Percentiles rank a stretch among this genome's conserved stretches.
phyloP scores from a whole-genome alignment of 2,113 vertebrate species.

The Ranitomeya variabilis region DNA sequence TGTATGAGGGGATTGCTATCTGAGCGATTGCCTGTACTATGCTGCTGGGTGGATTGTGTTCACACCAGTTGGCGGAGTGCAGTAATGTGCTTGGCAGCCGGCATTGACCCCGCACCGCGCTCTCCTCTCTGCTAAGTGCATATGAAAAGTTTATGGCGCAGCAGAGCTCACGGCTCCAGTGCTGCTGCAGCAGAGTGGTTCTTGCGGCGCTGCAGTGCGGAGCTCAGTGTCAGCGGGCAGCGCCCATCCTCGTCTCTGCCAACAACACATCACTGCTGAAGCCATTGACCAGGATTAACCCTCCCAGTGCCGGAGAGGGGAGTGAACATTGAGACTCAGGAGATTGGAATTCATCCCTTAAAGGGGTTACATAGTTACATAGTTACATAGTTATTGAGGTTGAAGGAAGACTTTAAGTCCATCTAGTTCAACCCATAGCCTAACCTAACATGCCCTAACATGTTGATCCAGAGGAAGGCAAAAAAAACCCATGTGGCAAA shows the following conservation, averaged over 20 bases:
- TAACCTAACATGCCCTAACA: too few species aligned
- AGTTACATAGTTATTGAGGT: too few species aligned
- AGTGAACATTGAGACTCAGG: neutral
- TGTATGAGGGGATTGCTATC: neutral
- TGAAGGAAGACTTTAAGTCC: too few species aligned
- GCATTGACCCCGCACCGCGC: neutral
- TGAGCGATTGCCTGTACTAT: neutral
- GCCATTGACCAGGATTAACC: neutral
- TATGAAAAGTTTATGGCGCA: slow-evolving; percentile 5
- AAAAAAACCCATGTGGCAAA: too few species aligned
- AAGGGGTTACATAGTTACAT: too few species aligned
- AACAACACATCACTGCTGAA: neutral
- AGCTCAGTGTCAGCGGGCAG: slow-evolving; percentile 1
- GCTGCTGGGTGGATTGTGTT: neutral
- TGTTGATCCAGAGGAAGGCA: too few species aligned
- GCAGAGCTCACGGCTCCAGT: neutral
- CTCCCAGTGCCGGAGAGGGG: neutral
- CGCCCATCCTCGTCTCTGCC: neutral
- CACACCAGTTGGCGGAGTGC: neutral
- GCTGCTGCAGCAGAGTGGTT: neutral
- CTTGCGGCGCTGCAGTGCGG: neutral
- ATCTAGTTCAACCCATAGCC: too few species aligned
- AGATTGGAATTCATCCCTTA: neutral
- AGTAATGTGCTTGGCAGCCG: neutral
- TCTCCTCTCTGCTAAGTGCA: slow-evolving; percentile 6